Conservation (phyloP, 2,113 vertebrate species). For the Cygnus atratus region DNA sequence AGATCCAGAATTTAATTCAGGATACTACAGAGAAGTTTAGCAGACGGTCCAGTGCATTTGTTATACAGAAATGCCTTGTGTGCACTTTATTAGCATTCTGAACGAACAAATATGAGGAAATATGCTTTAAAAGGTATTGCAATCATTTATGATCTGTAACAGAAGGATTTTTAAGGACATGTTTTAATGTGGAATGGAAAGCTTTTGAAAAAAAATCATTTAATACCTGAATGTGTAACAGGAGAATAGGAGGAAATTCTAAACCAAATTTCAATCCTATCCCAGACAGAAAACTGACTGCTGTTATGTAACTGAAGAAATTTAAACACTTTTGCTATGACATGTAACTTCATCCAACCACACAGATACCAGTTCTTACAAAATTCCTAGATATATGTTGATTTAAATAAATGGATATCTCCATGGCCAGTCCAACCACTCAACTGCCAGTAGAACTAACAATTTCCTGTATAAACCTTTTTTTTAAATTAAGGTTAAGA, state of each 20-base stretch:
- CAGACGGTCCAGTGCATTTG: neutral
- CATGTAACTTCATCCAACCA: neutral
- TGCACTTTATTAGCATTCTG: neutral
- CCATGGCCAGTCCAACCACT: neutral
- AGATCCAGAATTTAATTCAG: neutral
- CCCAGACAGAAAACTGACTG: neutral
- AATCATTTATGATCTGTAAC: neutral
- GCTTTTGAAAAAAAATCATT: neutral
- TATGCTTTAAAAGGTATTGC: neutral
- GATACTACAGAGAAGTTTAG: neutral
- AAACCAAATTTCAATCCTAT: neutral
- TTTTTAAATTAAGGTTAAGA: neutral
- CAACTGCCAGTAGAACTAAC: neutral
- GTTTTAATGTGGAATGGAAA: neutral
- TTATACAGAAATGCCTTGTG: neutral
- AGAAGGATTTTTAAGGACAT: neutral
- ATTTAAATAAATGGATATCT: neutral
- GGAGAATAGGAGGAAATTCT: neutral
- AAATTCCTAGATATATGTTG: neutral
- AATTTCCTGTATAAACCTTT: neutral
- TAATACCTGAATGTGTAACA: neutral
- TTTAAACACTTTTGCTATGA: neutral
- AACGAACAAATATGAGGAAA: neutral
- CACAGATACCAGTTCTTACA: neutral
- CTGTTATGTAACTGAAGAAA: neutral